Conservation (phyloP, 2,113 vertebrate species). For the Cyanistes caeruleus region DNA sequence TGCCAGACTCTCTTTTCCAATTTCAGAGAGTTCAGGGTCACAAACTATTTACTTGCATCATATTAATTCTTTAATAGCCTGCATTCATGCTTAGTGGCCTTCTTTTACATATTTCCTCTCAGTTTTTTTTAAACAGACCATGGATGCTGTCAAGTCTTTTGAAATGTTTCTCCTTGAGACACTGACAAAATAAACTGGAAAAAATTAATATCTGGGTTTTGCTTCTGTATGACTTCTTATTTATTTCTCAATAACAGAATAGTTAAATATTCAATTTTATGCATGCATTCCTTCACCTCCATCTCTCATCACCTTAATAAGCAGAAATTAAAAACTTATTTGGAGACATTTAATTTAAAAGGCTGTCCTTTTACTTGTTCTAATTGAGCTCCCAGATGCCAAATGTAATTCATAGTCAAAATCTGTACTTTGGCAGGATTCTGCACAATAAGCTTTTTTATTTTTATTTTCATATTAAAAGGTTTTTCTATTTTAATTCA, state of each 20-base stretch:
- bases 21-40: background rate
- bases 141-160: background rate
- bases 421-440: background rate
- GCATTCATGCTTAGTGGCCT: background rate
- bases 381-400: background rate
- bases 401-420: background rate
- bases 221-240: background rate
- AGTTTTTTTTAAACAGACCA: background rate
- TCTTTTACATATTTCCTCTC: background rate
- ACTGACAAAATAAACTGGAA: background rate
- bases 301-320: slow-evolving; percentile 7
- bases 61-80: background rate
- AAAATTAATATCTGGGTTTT: background rate
- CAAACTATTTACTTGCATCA: background rate
- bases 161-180: background rate
- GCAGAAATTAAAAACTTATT: slow-evolving; percentile 27
- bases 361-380: background rate
- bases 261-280: background rate
- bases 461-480: background rate
- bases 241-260: background rate
- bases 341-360: slow-evolving; percentile 6
- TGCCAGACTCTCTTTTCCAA: background rate
- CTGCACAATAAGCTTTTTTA: background rate
- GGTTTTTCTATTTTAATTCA: background rate
- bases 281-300: background rate